Evolutionary conservation across 2,113 vertebrate species (phyloP).

Genomic region (Tupaia chinensis): DNA sequence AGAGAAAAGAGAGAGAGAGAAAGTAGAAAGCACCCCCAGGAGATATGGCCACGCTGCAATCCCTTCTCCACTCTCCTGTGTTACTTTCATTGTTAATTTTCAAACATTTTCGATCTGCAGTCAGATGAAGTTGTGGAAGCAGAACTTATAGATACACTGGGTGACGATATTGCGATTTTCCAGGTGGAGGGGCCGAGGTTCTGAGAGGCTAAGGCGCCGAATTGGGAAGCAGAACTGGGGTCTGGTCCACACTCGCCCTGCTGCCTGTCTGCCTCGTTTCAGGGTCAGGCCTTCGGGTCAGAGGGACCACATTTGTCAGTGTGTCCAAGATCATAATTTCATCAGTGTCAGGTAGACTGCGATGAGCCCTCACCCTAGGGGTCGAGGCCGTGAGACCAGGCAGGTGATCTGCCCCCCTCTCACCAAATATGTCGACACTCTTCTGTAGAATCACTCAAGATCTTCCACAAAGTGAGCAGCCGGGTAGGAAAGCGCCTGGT

Average conservation of each 20-base stretch:
- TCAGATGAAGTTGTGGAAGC: no score
- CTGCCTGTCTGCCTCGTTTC: not conserved
- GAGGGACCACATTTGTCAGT: not conserved
- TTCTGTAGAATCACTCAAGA: not conserved
- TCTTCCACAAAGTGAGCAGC: not conserved
- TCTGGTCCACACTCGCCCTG: not conserved
- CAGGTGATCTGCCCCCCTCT: not conserved
- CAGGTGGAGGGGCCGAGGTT: not conserved
- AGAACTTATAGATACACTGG: no score
- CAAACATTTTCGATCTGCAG: no score
- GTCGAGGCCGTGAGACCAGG: not conserved
- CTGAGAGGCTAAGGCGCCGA: not conserved
- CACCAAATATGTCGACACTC: fast-evolving
- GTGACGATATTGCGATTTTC: not conserved
- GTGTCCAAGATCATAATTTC: fast-evolving
- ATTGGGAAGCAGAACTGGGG: not conserved
- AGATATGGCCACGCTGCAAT: no score
- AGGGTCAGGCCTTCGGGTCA: fast-evolving
- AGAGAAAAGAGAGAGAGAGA: no score
- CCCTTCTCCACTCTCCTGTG: no score
- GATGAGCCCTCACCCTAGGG: not conserved
- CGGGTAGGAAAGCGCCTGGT: not conserved
- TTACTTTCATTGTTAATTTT: no score
- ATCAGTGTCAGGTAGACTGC: not conserved
- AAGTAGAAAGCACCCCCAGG: no score